phyloP scores from a whole-genome alignment of 2,797 vertebrate genomes.

The Pseudochirops cupreus region DNA sequence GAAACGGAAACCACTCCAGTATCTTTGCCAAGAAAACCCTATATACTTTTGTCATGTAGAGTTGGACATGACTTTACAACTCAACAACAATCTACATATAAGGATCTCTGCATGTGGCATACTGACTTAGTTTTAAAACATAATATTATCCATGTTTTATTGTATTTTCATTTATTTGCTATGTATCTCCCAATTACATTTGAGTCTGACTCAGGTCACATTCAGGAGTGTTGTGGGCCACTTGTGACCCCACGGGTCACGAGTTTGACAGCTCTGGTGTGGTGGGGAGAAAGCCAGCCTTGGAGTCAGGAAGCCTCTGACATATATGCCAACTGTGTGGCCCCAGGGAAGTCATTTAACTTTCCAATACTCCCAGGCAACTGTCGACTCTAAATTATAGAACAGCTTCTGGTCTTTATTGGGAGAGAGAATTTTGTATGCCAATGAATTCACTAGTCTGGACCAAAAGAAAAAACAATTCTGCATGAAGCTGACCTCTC shows the following conservation, averaged over 20 bases:
- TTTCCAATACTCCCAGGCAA: neutral
- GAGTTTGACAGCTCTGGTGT: neutral
- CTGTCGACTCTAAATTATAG: neutral
- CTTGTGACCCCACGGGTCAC: neutral
- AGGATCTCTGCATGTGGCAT: neutral
- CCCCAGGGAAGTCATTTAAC: neutral
- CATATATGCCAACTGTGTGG: neutral
- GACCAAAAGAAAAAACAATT: neutral
- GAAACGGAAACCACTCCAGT: neutral
- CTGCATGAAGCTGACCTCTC: neutral
- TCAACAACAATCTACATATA: neutral
- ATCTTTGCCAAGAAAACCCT: neutral
- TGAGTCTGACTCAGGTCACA: neutral
- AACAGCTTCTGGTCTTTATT: neutral
- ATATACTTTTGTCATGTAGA: neutral
- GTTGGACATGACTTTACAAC: neutral
- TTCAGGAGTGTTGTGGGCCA: neutral
- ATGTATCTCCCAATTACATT: neutral
- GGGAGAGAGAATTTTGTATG: neutral
- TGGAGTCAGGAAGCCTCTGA: neutral
- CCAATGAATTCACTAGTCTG: neutral
- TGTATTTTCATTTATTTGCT: neutral
- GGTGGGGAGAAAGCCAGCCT: neutral
- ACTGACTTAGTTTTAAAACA: neutral
- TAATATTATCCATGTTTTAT: neutral